phyloP scores from a whole-genome alignment of 2,888 invertebrate genomes.

The Mythimna pallens region DNA sequence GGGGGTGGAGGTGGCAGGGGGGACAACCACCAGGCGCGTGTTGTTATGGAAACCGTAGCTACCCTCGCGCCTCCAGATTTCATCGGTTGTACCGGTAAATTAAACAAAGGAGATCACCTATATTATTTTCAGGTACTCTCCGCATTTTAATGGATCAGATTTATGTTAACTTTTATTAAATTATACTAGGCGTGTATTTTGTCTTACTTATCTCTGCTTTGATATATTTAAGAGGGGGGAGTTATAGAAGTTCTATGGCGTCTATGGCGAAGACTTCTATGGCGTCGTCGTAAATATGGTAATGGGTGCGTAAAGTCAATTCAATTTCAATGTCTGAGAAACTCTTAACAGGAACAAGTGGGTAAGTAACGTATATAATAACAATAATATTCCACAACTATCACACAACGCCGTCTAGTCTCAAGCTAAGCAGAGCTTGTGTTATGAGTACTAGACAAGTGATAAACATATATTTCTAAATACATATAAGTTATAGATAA shows the following conservation, averaged over 20 bases:
- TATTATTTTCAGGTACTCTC: conserved; percentile 76
- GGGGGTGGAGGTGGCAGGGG: conserved; percentile 69
- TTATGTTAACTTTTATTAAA: conserved; percentile 44
- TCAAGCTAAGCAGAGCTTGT: too few relatives aligned
- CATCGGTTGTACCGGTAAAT: conserved; percentile 87
- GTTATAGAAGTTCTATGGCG: conserved; percentile 4
- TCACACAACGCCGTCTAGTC: too few relatives aligned
- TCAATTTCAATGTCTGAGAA: conserved; percentile 44
- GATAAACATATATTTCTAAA: too few relatives aligned
- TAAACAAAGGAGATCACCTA: conserved; percentile 87
- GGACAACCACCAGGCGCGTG: conserved; percentile 82
- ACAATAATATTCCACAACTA: too few relatives aligned
- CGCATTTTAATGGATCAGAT: conserved; percentile 54
- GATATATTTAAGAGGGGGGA: conserved; percentile 8
- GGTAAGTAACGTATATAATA: conserved; percentile 13
- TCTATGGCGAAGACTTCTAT: conserved; percentile 6
- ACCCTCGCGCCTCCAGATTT: conserved; percentile 89
- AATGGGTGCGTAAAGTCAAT: conserved; percentile 49
- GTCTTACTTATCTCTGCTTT: conserved; percentile 8
- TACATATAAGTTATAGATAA: too few relatives aligned
- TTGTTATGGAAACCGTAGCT: conserved; percentile 89
- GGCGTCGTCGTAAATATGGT: conserved; percentile 43
- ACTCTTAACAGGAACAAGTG: conserved; percentile 32
- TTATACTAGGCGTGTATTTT: conserved; percentile 14
- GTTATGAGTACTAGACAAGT: too few relatives aligned